phyloP scores from a whole-genome alignment of 1,140 invertebrate genomes.

The Drosophila azteca region DNA sequence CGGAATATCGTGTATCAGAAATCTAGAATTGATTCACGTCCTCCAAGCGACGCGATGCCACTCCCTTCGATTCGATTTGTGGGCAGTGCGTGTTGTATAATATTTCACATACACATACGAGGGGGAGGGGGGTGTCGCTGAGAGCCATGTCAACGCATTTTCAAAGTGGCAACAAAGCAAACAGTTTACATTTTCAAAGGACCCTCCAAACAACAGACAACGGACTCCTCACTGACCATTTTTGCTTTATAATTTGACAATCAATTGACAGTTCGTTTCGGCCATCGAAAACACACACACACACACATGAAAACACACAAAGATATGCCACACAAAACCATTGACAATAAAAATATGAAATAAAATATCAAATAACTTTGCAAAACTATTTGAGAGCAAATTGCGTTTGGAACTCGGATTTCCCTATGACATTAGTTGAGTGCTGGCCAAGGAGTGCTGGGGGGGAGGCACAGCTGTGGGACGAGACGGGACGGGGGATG shows the following conservation, averaged over 20 bases:
- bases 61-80: conserved; percentile 26
- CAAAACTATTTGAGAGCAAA: conserved; percentile 42
- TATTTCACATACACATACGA: conserved; percentile 77
- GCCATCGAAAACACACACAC: conserved; percentile 53
- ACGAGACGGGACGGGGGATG: too few relatives aligned
- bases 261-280: conserved; percentile 79
- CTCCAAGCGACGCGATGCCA: background rate
- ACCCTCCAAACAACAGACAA: conserved; percentile 14
- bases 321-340: conserved; percentile 60
- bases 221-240: conserved; percentile 35
- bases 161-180: conserved; percentile 67
- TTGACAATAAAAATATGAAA: conserved; percentile 59
- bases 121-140: conserved; percentile 61
- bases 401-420: conserved; percentile 37
- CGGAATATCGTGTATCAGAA: conserved; percentile 76
- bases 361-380: conserved; percentile 76
- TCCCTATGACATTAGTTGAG: conserved; percentile 42
- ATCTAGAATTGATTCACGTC: conserved; percentile 47
- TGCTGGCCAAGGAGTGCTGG: conserved; percentile 7
- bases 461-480: conserved; percentile 11
- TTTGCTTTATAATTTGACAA: conserved; percentile 79
- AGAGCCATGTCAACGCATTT: conserved; percentile 32
- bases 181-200: conserved; percentile 72
- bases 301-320: conserved; percentile 42
- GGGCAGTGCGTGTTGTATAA: conserved; percentile 65